phyloP scores from a whole-genome alignment of 2,113 vertebrate species.

The Misgurnus anguillicaudatus region DNA sequence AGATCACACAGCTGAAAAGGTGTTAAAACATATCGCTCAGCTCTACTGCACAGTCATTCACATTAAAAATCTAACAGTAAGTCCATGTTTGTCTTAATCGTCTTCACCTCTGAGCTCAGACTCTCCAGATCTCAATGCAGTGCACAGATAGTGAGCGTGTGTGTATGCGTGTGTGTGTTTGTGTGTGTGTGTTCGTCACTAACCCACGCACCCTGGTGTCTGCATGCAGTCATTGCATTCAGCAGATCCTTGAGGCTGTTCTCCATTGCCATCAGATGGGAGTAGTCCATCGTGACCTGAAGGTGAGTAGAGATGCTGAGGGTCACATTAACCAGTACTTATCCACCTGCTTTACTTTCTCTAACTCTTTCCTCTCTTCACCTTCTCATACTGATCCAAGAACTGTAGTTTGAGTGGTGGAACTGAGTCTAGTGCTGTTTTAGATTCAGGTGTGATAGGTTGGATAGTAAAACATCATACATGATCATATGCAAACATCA shows the following conservation, averaged over 20 bases:
- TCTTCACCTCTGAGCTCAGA: not conserved
- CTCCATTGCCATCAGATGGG: constrained; percentile 99
- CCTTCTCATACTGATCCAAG: not conserved
- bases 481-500: no score
- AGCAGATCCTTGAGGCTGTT: constrained; percentile 98
- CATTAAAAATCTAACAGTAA: not conserved
- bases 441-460: no score
- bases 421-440: no score
- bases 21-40: no score
- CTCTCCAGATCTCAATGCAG: constrained; percentile 70
- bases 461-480: no score
- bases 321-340: constrained; percentile 45
- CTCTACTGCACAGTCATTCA: no score
- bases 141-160: constrained; percentile 71
- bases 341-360: not conserved
- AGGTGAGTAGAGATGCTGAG: constrained; percentile 84
- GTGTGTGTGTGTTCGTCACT: constrained; percentile 81
- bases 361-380: not conserved
- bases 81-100: not conserved
- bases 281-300: constrained; percentile 95
- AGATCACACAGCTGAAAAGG: no score
- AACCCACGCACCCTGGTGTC: constrained; percentile 92
- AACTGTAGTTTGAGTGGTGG: not conserved
- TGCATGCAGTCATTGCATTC: constrained; percentile 99
- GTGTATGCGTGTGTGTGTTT: not conserved